Conservation (phyloP, 2,113 vertebrate species). For the Amblyornis subalaris region DNA sequence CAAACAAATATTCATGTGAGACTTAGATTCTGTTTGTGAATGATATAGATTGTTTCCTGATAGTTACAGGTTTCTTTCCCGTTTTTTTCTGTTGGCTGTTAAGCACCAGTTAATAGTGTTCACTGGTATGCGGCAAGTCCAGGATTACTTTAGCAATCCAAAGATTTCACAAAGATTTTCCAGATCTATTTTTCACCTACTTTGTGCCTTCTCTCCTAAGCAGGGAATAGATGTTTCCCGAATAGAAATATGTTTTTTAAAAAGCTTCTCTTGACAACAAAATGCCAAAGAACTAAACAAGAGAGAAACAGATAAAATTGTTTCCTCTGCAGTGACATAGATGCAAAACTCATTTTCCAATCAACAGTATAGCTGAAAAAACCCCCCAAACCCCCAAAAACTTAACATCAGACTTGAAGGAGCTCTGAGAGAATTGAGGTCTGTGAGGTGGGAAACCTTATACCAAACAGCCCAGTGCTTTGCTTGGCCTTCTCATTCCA, state of each 20-base stretch:
- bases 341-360: neutral
- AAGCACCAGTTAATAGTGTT: neutral
- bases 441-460: neutral
- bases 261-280: neutral
- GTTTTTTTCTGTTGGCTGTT: neutral
- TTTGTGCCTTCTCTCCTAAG: neutral
- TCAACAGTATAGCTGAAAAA: neutral
- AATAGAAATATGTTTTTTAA: neutral
- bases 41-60: neutral
- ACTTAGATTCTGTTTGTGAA: neutral
- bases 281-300: neutral
- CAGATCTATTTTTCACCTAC: neutral
- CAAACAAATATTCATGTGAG: neutral
- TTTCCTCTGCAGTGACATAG: neutral
- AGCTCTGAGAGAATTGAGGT: neutral
- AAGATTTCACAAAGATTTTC: neutral
- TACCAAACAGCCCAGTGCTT: neutral
- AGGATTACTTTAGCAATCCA: neutral
- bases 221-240: neutral
- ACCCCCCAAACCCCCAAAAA: neutral
- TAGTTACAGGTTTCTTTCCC: neutral
- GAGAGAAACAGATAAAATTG: neutral
- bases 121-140: neutral
- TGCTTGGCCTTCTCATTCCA: neutral
- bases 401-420: neutral